Evolutionary conservation across 53 echinoderm and acorn worm genomes (phyloP).

Genomic region (Hippasteria phrygiana): DNA sequence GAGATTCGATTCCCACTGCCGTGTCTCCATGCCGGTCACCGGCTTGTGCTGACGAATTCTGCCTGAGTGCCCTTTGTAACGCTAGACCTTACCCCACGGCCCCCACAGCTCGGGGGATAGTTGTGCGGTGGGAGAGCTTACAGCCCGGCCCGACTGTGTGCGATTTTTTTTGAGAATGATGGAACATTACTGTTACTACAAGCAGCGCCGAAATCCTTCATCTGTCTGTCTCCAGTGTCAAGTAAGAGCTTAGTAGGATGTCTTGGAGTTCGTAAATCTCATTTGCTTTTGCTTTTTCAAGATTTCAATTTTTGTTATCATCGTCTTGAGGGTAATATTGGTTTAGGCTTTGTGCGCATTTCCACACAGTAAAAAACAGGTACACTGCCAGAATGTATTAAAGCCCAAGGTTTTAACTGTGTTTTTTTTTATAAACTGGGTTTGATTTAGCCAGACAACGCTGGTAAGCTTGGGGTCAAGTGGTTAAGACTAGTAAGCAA

Average conservation of each 20-base stretch:
- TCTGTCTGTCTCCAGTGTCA: slow-evolving; percentile 66
- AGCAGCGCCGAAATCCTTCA: slow-evolving; percentile 25
- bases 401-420: too few relatives aligned
- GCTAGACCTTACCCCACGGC: not conserved
- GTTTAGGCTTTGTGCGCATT: too few relatives aligned
- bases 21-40: not conserved
- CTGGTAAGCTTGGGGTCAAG: too few relatives aligned
- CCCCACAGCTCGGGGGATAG: not conserved
- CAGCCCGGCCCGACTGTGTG: not conserved
- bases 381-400: too few relatives aligned
- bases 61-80: slow-evolving; percentile 18
- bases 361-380: too few relatives aligned
- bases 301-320: too few relatives aligned
- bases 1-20: not conserved
- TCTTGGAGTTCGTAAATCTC: not conserved
- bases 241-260: slow-evolving; percentile 25
- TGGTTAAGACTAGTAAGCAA: too few relatives aligned
- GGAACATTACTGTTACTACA: slow-evolving; percentile 59
- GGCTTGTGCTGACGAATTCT: not conserved
- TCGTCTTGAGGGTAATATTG: too few relatives aligned
- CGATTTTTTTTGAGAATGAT: slow-evolving; percentile 1
- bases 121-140: not conserved
- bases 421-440: too few relatives aligned
- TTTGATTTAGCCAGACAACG: too few relatives aligned
- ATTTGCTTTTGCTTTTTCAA: not conserved